These are phyloP conservation scores for Megastigmus dorsalis DNA, from an alignment of 2,888 invertebrate genomes.

Conservation along the genomic window DNA sequence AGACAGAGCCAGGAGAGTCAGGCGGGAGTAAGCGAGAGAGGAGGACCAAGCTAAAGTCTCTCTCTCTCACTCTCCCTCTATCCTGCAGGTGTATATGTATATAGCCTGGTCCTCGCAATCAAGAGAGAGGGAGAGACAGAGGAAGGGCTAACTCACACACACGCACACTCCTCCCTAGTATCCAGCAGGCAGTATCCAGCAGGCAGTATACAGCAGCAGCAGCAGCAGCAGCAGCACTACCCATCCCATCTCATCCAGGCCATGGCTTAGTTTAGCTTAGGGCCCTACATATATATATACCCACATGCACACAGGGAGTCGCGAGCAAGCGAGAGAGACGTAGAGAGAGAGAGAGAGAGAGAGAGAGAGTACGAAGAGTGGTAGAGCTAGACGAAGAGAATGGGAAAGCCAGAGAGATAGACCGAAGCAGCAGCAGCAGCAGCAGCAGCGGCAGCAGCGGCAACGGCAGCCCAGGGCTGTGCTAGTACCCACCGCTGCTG, in stretches of 20 bases:
- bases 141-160: no score
- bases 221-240: neutral
- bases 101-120: no score
- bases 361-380: neutral
- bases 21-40: neutral
- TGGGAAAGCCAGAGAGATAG: constrained; percentile 10
- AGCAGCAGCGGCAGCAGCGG: constrained; percentile 3
- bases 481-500: no score
- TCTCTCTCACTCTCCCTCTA: constrained; percentile 5
- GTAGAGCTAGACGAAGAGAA: constrained; percentile 19
- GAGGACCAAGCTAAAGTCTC: constrained; percentile 16
- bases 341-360: neutral
- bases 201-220: constrained; percentile 34
- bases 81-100: neutral
- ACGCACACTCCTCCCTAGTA: neutral
- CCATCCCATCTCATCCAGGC: constrained; percentile 34
- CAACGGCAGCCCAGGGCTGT: constrained; percentile 25
- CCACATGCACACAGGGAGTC: no score
- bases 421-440: neutral
- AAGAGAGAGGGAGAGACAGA: neutral
- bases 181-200: constrained; percentile 30
- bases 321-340: constrained; percentile 28
- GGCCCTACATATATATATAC: constrained; percentile 41
- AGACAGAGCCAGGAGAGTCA: neutral
- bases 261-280: constrained; percentile 70